A percentile compares a stretch with the other conserved stretches of the same genome.
These are phyloP conservation scores for Urocolius indicus DNA, from an alignment of 2,113 vertebrate genomes.

Conservation along the genomic window DNA sequence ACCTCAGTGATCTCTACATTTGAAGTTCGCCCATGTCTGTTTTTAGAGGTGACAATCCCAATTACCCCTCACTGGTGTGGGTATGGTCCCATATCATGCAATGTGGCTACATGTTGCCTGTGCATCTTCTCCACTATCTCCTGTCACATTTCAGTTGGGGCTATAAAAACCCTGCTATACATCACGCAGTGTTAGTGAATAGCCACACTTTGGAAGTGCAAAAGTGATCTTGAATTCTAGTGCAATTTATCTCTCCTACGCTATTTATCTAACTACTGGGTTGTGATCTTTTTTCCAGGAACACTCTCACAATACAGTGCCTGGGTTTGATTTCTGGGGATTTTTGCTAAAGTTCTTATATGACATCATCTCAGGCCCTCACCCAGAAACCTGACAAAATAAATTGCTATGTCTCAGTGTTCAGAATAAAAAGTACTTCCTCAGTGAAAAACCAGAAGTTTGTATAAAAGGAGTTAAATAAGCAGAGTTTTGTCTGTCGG, in stretches of 20 bases:
- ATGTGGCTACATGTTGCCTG: background rate
- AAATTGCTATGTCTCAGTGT: background rate
- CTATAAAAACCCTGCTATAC: background rate
- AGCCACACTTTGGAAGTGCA: background rate
- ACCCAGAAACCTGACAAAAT: slow-evolving; percentile 24
- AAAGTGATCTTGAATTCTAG: background rate
- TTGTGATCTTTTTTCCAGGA: background rate
- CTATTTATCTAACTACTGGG: background rate
- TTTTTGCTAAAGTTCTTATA: background rate
- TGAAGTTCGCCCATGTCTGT: background rate
- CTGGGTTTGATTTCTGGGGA: slow-evolving; percentile 28
- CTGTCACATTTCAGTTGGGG: background rate
- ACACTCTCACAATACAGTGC: background rate
- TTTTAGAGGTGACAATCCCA: slow-evolving; percentile 56
- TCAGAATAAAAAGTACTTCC: background rate
- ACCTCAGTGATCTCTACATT: slow-evolving; percentile 21
- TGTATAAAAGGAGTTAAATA: background rate
- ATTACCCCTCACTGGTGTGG: background rate
- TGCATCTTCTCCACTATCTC: background rate
- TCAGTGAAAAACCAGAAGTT: slow-evolving; percentile 20
- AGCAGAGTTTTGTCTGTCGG: background rate
- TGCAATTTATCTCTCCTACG: background rate
- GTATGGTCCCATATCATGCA: background rate
- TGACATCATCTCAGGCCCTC: background rate
- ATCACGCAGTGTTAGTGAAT: background rate